A percentile compares a stretch with the other conserved stretches of the same genome.
Conservation (phyloP, 2,888 invertebrate genomes). For the Drosophila emarginata region DNA sequence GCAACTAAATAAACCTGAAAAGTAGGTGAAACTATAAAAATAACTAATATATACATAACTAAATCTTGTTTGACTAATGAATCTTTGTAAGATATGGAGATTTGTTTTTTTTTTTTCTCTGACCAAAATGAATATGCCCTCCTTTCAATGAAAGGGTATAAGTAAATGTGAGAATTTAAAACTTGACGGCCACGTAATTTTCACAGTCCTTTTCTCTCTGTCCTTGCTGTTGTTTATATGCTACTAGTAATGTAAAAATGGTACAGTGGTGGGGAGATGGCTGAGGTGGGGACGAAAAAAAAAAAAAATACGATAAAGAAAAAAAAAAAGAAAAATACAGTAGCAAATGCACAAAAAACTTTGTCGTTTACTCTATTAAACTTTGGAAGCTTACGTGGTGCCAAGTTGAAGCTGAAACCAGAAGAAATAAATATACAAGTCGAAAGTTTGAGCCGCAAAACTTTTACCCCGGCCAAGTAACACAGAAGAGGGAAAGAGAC, state of each 20-base stretch:
- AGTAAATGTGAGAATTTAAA: constrained; percentile 49
- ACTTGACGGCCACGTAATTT: constrained; percentile 73
- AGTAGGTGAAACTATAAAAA: too few species aligned
- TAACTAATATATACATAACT: too few species aligned
- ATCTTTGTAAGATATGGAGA: too few species aligned
- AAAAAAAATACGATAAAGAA: not conserved
- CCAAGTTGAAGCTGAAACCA: constrained; percentile 72
- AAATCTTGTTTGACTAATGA: too few species aligned
- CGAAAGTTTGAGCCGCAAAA: constrained; percentile 64
- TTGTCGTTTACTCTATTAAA: constrained; percentile 80
- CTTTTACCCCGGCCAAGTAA: constrained; percentile 41
- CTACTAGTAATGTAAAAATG: constrained; percentile 6
- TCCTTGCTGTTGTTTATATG: constrained; percentile 24
- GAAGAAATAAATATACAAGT: constrained; percentile 74
- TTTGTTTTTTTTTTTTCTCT: too few species aligned
- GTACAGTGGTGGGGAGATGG: not conserved
- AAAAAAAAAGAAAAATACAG: constrained; percentile 51
- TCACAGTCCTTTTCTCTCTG: constrained; percentile 30
- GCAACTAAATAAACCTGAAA: too few species aligned
- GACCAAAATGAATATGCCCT: not conserved
- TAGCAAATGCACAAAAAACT: constrained; percentile 64
- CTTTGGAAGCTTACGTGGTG: constrained; percentile 79
- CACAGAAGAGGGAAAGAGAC: not conserved
- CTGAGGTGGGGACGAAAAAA: not conserved
- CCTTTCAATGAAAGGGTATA: not conserved